Evolutionary conservation across 92 coral and sea anemone genomes (phyloP).

Genomic region (Chrysogorgia sp.): DNA sequence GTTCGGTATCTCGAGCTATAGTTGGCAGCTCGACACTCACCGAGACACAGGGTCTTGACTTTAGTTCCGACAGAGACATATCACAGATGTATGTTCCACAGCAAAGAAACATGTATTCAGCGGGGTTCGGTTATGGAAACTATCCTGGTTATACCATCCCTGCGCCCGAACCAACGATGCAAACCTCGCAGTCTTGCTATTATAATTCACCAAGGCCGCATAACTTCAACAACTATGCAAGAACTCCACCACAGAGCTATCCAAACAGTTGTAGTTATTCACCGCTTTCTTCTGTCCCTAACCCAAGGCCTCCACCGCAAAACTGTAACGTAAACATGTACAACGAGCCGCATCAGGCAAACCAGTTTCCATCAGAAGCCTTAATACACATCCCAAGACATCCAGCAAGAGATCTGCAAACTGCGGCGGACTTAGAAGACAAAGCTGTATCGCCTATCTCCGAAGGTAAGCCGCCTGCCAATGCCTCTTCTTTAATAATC

Average conservation of each 20-base stretch:
- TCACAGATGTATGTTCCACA: slow-evolving; percentile 43
- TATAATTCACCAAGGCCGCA: slow-evolving; percentile 39
- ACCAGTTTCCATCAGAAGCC: slow-evolving; percentile 33
- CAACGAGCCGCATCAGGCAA: slow-evolving; percentile 40
- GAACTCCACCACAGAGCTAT: slow-evolving; percentile 44
- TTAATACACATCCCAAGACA: slow-evolving; percentile 38
- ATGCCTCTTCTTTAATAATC: neutral
- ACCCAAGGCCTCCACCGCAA: slow-evolving; percentile 25
- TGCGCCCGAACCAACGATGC: slow-evolving; percentile 34
- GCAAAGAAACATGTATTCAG: slow-evolving; percentile 41
- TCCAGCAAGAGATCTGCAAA: slow-evolving; percentile 39
- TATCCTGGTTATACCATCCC: slow-evolving; percentile 14
- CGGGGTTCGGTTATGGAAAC: slow-evolving; percentile 35
- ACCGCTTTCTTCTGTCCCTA: slow-evolving; percentile 33
- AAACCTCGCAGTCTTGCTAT: slow-evolving; percentile 33
- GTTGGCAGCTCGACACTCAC: slow-evolving; percentile 27
- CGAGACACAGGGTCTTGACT: slow-evolving; percentile 6
- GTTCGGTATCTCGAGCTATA: slow-evolving; percentile 25
- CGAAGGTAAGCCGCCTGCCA: slow-evolving; percentile 24
- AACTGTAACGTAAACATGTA: slow-evolving; percentile 40
- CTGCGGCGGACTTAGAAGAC: slow-evolving; percentile 19
- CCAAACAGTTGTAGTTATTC: slow-evolving; percentile 50
- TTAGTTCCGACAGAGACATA: slow-evolving; percentile 4
- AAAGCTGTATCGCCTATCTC: slow-evolving; percentile 35
- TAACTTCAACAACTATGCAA: slow-evolving; percentile 44